Conservation (phyloP, 2,888 invertebrate species). For the Apantesis nais region DNA sequence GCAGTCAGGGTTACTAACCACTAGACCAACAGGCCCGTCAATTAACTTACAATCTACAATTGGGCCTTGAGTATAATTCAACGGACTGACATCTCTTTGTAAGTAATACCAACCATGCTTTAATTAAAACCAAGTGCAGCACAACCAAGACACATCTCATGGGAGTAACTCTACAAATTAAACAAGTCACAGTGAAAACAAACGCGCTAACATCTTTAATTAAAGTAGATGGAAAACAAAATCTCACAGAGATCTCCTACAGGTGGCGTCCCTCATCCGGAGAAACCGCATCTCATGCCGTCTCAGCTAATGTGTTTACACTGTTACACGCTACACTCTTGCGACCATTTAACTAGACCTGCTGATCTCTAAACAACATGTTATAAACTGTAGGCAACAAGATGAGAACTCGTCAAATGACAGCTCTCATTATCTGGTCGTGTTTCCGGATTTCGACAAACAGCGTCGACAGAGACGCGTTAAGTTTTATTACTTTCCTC, state of each 20-base stretch:
- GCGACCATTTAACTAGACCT: conserved; percentile 60
- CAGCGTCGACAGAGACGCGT: conserved; percentile 73
- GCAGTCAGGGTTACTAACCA: too few species aligned
- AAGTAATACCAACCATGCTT: background rate
- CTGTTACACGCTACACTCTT: conserved; percentile 70
- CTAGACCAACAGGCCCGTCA: too few species aligned
- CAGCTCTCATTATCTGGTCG: conserved; percentile 61
- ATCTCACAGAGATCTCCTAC: conserved; percentile 46
- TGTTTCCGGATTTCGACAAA: conserved; percentile 76
- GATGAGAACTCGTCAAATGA: conserved; percentile 31
- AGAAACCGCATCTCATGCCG: conserved; percentile 61
- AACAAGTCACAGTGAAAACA: conserved; percentile 19
- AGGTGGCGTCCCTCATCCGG: conserved; percentile 72
- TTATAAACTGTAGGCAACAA: conserved; percentile 15
- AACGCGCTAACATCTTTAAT: conserved; percentile 37
- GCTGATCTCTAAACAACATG: conserved; percentile 31
- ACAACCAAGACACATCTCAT: conserved; percentile 12
- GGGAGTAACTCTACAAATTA: conserved; percentile 14
- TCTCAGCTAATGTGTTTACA: conserved; percentile 78
- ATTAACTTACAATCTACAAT: too few species aligned
- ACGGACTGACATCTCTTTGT: background rate
- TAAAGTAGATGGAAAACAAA: conserved; percentile 45
- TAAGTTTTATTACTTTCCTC: conserved; percentile 82
- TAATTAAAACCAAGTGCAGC: conserved; percentile 16
- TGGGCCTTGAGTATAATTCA: background rate